Evolutionary conservation across 2,113 vertebrate species (phyloP).

Genomic region (human): GRCh38 chr18:42099001-42099500

Average conservation of each 20-base stretch:
- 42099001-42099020: background rate
- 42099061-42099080: background rate
- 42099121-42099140: background rate
- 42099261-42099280: background rate
- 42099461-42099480: background rate
- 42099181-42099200: background rate
- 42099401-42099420: background rate
- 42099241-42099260: background rate
- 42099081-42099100: background rate
- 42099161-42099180: background rate
- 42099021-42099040: background rate
- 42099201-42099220: background rate
- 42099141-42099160: background rate
- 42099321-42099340: background rate
- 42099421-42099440: background rate
- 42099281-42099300: background rate
- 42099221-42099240: background rate
- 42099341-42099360: background rate
- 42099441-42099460: conserved; percentile 11
- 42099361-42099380: background rate
- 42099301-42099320: background rate
- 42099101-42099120: background rate
- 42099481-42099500: background rate
- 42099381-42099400: background rate
- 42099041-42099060: background rate